Evolutionary conservation across 2,113 vertebrate genomes (phyloP).

Genomic region (Bambusicola thoracicus): DNA sequence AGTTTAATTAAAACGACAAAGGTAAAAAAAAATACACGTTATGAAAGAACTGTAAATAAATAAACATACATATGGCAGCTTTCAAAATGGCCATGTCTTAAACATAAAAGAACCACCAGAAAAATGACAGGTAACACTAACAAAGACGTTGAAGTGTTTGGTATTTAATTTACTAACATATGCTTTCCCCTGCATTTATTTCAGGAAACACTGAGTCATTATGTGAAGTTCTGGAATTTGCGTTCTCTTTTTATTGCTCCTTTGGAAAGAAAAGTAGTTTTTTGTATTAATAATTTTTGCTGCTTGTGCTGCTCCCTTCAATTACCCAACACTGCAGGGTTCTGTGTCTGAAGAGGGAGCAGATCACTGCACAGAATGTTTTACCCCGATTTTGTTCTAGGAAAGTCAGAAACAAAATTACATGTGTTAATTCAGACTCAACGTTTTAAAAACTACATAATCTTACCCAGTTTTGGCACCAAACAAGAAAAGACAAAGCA

Average conservation of each 20-base stretch:
- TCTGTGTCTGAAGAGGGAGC: background rate
- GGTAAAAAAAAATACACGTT: background rate
- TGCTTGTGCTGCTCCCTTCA: background rate
- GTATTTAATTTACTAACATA: slow-evolving; percentile 27
- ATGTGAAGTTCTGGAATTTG: background rate
- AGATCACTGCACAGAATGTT: fast-evolving
- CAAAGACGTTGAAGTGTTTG: slow-evolving; percentile 24
- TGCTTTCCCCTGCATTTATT: background rate
- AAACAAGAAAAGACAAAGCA: background rate
- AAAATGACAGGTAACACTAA: background rate
- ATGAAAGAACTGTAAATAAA: slow-evolving; percentile 67
- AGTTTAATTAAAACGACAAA: slow-evolving; percentile 59
- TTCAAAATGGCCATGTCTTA: slow-evolving; percentile 11
- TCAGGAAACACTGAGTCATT: background rate
- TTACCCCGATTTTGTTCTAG: background rate
- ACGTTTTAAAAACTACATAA: background rate
- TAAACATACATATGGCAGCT: slow-evolving; percentile 46
- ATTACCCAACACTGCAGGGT: fast-evolving
- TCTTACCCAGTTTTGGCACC: background rate
- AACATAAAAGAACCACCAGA: background rate
- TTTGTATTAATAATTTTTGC: background rate
- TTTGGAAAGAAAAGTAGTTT: background rate
- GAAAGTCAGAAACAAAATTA: background rate
- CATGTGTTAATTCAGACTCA: background rate
- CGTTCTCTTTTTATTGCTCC: background rate